A percentile compares a stretch with the other conserved stretches of the same genome.
Conservation (phyloP, 2,113 vertebrate species). For the Passerina amoena region DNA sequence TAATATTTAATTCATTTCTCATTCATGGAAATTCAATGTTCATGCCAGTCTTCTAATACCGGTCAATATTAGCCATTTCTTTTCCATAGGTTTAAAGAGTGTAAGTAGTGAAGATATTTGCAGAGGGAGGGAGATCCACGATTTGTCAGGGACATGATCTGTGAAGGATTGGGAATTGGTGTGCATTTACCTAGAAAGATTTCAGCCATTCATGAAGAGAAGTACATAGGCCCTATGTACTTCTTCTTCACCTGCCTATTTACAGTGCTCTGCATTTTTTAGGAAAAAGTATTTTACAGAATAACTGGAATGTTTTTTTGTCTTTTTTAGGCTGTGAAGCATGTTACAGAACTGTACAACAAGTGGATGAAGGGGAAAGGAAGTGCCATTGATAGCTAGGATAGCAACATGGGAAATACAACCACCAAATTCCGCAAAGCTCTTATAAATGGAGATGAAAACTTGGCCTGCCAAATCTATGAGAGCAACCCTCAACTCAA, state of each 20-base stretch:
- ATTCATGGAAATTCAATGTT: not conserved
- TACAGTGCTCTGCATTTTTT: not conserved
- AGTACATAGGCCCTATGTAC: not conserved
- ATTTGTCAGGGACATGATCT: constrained; percentile 29
- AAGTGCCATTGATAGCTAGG: constrained; percentile 61
- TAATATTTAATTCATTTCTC: not conserved
- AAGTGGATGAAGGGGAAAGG: constrained; percentile 77
- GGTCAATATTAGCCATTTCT: not conserved
- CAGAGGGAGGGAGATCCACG: not conserved
- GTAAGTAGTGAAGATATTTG: not conserved
- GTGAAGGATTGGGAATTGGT: not conserved
- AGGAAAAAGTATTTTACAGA: not conserved
- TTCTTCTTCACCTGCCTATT: not conserved
- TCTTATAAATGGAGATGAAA: constrained; percentile 95
- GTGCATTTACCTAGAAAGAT: not conserved
- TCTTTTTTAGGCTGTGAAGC: constrained; percentile 75
- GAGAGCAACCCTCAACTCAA: constrained; percentile 96
- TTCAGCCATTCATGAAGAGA: not conserved
- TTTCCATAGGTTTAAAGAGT: not conserved
- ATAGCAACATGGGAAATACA: constrained; percentile 93
- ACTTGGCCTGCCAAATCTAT: constrained; percentile 93
- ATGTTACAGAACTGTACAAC: constrained; percentile 77
- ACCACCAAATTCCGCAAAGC: constrained; percentile 98
- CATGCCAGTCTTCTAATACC: not conserved
- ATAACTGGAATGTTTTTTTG: constrained; percentile 40